phyloP scores from a whole-genome alignment of 2,113 vertebrate genomes.

The Cyrtonyx montezumae region DNA sequence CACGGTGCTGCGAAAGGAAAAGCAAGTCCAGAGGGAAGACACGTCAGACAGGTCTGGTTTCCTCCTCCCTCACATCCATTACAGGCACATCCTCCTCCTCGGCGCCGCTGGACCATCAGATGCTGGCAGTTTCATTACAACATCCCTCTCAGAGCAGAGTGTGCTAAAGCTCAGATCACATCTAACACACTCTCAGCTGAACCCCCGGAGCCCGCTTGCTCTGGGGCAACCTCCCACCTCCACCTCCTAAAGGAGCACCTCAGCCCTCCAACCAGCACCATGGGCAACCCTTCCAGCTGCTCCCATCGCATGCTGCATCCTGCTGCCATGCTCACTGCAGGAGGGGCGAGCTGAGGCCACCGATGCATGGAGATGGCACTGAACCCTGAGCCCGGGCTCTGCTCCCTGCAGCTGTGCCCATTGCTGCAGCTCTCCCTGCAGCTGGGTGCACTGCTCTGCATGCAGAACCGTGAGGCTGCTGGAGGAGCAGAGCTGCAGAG shows the following conservation, averaged over 20 bases:
- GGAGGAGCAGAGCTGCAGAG: not conserved
- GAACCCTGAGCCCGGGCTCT: accelerated
- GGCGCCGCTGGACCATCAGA: not conserved
- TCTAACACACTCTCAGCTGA: not conserved
- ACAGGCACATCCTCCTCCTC: constrained; percentile 37
- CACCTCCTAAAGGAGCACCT: not conserved
- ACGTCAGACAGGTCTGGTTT: constrained; percentile 16
- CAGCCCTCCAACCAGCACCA: accelerated
- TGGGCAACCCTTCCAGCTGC: accelerated
- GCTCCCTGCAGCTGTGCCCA: accelerated
- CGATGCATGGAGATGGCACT: accelerated
- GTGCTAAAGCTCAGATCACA: not conserved
- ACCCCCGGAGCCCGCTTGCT: not conserved
- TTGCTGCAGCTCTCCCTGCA: too few relatives aligned
- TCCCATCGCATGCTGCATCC: not conserved
- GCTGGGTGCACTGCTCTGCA: not conserved
- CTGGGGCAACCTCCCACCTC: not conserved
- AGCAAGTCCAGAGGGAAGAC: constrained; percentile 42
- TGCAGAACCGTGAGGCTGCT: not conserved
- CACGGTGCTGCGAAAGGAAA: not conserved
- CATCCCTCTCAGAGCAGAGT: not conserved
- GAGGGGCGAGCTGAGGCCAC: not conserved
- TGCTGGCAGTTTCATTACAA: not conserved
- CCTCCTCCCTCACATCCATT: not conserved
- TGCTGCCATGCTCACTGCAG: accelerated